Percentiles rank a stretch among this genome's conserved stretches.
Evolutionary conservation across 1,140 invertebrate species (phyloP).

Genomic region (Reticulitermes speratus): DNA sequence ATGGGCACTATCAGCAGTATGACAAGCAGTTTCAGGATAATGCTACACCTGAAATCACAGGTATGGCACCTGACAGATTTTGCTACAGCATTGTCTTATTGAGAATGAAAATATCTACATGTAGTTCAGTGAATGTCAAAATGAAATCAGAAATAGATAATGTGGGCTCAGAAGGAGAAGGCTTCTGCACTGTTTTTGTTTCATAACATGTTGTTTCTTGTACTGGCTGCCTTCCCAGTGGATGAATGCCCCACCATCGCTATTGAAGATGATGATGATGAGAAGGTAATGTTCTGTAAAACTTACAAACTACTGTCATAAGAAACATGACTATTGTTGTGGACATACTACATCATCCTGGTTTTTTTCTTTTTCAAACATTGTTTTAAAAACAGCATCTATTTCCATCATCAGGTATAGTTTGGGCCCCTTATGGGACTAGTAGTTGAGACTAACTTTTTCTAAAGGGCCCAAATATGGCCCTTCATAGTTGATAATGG

Average conservation of each 20-base stretch:
- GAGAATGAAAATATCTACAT: background rate
- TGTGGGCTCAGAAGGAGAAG: background rate
- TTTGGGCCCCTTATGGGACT: too few species aligned
- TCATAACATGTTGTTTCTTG: background rate
- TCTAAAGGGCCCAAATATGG: too few species aligned
- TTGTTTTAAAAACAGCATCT: too few species aligned
- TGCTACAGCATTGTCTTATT: background rate
- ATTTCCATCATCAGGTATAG: too few species aligned
- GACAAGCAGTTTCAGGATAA: slow-evolving; percentile 63
- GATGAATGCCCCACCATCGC: background rate
- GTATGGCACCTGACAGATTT: background rate
- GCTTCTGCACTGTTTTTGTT: background rate
- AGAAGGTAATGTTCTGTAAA: background rate
- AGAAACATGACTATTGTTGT: too few species aligned
- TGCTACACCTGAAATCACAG: slow-evolving; percentile 35
- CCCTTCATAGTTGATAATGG: too few species aligned
- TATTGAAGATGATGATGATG: slow-evolving; percentile 40
- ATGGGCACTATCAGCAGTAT: slow-evolving; percentile 71
- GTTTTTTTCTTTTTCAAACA: too few species aligned
- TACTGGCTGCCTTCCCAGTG: background rate
- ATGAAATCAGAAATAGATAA: background rate
- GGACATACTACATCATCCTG: too few species aligned
- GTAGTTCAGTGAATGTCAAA: background rate
- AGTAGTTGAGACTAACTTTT: too few species aligned
- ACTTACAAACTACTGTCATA: too few species aligned